phyloP scores from a whole-genome alignment of 2,888 invertebrate species.

The Diadegma fenestrale region DNA sequence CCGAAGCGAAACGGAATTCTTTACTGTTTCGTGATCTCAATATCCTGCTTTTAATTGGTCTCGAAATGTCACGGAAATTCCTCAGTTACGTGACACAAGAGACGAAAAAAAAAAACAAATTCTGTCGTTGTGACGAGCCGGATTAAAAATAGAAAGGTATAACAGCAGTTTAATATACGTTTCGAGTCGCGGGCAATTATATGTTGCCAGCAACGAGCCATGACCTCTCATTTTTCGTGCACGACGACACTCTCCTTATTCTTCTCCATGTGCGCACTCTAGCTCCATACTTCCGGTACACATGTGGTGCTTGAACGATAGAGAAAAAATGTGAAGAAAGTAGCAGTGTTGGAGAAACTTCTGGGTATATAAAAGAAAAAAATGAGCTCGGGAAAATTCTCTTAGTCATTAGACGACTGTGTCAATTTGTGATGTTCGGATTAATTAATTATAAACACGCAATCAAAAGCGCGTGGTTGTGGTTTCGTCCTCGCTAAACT shows the following conservation, averaged over 20 bases:
- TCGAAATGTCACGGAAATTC: background rate
- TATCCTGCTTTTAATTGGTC: background rate
- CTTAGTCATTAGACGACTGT: background rate
- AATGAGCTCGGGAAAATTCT: background rate
- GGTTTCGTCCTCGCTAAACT: background rate
- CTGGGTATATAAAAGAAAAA: background rate
- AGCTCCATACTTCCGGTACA: conserved; percentile 36
- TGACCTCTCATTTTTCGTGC: conserved; percentile 46
- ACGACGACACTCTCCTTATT: conserved; percentile 31
- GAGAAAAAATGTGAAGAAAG: conserved; percentile 9
- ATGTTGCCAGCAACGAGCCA: conserved; percentile 61
- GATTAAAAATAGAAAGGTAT: conserved; percentile 47
- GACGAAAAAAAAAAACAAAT: conserved; percentile 10
- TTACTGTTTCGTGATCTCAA: background rate
- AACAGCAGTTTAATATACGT: conserved; percentile 58
- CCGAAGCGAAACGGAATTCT: background rate
- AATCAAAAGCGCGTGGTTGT: background rate
- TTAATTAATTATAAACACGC: background rate
- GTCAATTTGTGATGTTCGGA: background rate
- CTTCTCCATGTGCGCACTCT: conserved; percentile 29
- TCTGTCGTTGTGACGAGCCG: background rate
- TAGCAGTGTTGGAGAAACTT: background rate
- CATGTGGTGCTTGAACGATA: background rate
- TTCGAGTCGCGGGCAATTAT: conserved; percentile 57
- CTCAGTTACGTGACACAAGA: background rate